These are phyloP conservation scores for Troides aeacus DNA, from an alignment of 2,888 invertebrate genomes.

Conservation along the genomic window DNA sequence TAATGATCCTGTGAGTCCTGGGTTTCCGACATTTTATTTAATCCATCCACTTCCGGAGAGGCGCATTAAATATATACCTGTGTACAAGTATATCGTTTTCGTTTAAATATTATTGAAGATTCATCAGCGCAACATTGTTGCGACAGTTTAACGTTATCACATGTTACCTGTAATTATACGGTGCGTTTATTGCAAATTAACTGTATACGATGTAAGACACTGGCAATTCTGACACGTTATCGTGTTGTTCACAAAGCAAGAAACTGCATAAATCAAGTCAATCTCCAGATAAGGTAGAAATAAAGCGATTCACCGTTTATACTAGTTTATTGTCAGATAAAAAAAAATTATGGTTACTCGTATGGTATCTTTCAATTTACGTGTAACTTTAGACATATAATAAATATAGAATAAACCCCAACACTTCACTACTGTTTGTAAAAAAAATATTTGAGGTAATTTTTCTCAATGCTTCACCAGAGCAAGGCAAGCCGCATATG, in stretches of 20 bases:
- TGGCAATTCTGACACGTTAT: slow-evolving; percentile 4
- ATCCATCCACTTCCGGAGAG: too few relatives aligned
- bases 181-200: slow-evolving; percentile 23
- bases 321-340: neutral
- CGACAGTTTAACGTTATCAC: slow-evolving; percentile 22
- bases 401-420: too few relatives aligned
- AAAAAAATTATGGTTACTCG: neutral
- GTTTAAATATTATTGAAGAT: neutral
- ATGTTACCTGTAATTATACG: slow-evolving; percentile 18
- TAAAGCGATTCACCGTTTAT: neutral
- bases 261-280: slow-evolving; percentile 1
- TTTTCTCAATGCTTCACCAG: neutral
- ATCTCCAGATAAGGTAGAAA: neutral
- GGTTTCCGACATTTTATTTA: too few relatives aligned
- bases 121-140: slow-evolving; percentile 11
- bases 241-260: slow-evolving; percentile 1
- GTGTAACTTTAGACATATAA: too few relatives aligned
- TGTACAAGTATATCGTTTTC: neutral
- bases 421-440: too few relatives aligned
- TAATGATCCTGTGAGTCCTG: too few relatives aligned
- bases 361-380: too few relatives aligned
- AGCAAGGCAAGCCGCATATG: too few relatives aligned
- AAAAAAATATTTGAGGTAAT: neutral
- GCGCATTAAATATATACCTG: too few relatives aligned
- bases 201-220: slow-evolving; percentile 1